Evolutionary conservation across 2,797 vertebrate species (phyloP).

Genomic region (Arnoldichthys spilopterus): DNA sequence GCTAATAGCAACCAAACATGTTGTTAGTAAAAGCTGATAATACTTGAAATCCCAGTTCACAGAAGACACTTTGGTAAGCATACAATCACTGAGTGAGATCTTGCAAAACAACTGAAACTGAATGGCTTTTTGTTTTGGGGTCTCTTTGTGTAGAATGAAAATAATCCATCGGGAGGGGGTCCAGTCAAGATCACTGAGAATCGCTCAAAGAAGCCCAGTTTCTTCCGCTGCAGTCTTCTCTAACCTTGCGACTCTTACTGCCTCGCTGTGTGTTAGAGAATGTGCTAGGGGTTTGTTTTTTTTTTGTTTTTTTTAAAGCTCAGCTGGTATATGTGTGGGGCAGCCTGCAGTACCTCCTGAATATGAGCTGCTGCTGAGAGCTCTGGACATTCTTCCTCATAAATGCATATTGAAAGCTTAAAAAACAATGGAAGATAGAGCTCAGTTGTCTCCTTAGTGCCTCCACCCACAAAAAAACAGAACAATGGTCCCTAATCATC

Average conservation of each 20-base stretch:
- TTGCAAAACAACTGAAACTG: neutral
- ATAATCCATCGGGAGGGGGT: conserved; percentile 83
- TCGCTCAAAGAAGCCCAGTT: conserved; percentile 92
- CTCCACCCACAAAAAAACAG: conserved; percentile 23
- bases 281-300: conserved; percentile 4
- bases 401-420: conserved; percentile 4
- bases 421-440: conserved; percentile 34
- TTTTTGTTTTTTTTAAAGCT: neutral
- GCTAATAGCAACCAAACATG: too few species aligned
- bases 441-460: conserved; percentile 16
- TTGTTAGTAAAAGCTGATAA: too few species aligned
- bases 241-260: conserved; percentile 65
- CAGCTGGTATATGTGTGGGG: conserved; percentile 74
- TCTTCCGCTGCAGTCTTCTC: conserved; percentile 93
- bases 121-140: conserved; percentile 19
- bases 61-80: too few species aligned
- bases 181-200: conserved; percentile 95
- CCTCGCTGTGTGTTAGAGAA: neutral
- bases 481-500: too few species aligned
- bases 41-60: too few species aligned
- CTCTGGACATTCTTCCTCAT: conserved; percentile 60
- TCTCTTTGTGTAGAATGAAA: conserved; percentile 83
- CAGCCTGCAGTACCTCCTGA: conserved; percentile 78
- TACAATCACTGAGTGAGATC: too few species aligned
- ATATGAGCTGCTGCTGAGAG: conserved; percentile 83